phyloP scores from a whole-genome alignment of 2,113 vertebrate genomes.

The Lophotis ruficrista region DNA sequence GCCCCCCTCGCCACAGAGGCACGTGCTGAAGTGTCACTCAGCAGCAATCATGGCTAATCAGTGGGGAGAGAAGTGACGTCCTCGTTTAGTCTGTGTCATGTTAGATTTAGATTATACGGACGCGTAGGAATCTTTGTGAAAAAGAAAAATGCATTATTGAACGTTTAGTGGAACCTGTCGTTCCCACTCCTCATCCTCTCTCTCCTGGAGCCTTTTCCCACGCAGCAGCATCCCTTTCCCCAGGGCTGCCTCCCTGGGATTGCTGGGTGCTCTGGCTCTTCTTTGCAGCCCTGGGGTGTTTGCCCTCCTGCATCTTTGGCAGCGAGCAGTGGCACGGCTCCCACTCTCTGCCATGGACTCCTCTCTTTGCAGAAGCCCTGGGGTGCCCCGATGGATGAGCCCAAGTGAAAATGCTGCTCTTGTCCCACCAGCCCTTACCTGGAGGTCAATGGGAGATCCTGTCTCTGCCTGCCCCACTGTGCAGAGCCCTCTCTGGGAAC shows the following conservation, averaged over 20 bases:
- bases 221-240: background rate
- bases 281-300: background rate
- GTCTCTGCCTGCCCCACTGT: background rate
- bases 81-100: constrained; percentile 52
- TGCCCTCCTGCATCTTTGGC: background rate
- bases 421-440: background rate
- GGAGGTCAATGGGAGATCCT: background rate
- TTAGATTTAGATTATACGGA: constrained; percentile 50
- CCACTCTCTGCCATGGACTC: fast-evolving
- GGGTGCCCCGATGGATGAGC: background rate
- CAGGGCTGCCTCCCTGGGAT: background rate
- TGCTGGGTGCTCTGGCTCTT: background rate
- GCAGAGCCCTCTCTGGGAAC: background rate
- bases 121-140: background rate
- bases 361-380: background rate
- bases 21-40: constrained; percentile 9
- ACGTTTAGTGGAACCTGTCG: background rate
- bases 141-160: background rate
- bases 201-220: background rate
- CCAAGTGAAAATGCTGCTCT: background rate
- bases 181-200: fast-evolving
- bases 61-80: constrained; percentile 16
- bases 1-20: background rate
- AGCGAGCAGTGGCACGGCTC: background rate
- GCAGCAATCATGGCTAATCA: constrained; percentile 25